A percentile compares a stretch with the other conserved stretches of the same genome.
Evolutionary conservation across 2,797 vertebrate genomes (phyloP).

Genomic region (Labroides dimidiatus): DNA sequence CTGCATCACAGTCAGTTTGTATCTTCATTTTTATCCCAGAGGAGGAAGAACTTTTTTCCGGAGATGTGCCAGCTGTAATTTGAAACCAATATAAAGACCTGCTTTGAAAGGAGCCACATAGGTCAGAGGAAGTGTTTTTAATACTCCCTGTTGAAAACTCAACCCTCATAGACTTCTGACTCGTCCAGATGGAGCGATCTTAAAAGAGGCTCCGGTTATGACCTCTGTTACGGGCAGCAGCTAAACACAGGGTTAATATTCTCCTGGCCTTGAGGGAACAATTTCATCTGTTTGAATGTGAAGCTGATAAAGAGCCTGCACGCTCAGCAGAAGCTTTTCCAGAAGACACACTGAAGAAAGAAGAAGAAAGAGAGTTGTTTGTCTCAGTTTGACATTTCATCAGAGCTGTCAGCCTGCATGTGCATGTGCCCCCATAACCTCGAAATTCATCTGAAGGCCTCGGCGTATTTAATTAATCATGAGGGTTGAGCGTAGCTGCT

Average conservation of each 20-base stretch:
- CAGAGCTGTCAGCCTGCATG: constrained; percentile 24
- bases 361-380: constrained; percentile 6
- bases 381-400: constrained; percentile 20
- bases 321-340: constrained; percentile 30
- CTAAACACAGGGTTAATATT: constrained; percentile 34
- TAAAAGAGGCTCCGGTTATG: constrained; percentile 35
- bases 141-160: constrained; percentile 24
- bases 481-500: constrained; percentile 34
- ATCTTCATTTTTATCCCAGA: constrained; percentile 19
- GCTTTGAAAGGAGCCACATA: constrained; percentile 3
- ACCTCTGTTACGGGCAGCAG: constrained; percentile 19
- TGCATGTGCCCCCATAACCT: constrained; percentile 29
- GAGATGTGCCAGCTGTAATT: constrained; percentile 14
- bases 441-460: constrained; percentile 45
- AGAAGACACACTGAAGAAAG: constrained; percentile 15
- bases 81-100: constrained; percentile 22
- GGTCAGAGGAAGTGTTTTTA: constrained; percentile 28
- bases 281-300: constrained; percentile 43
- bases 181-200: constrained; percentile 46
- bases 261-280: constrained; percentile 22
- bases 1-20: constrained; percentile 11
- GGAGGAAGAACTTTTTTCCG: constrained; percentile 19
- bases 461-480: constrained; percentile 51
- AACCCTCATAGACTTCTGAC: constrained; percentile 11
- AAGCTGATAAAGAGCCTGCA: constrained; percentile 19